A percentile compares a stretch with the other conserved stretches of the same genome.
Evolutionary conservation across 2,113 vertebrate genomes (phyloP).

Genomic region (Paraplagusia blochii): DNA sequence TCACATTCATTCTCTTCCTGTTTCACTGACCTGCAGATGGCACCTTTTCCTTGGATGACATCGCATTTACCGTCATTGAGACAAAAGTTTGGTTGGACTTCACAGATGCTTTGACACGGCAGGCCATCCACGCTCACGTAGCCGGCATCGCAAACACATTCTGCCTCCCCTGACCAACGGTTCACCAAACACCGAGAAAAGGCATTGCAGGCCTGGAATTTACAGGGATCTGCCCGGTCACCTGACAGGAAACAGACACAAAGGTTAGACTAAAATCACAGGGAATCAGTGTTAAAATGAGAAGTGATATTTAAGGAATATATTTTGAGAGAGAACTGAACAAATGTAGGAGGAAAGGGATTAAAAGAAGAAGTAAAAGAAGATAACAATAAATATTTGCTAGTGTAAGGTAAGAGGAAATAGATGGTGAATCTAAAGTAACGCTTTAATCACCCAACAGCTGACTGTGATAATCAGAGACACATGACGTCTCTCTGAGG

Average conservation of each 20-base stretch:
- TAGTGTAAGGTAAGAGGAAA: too few species aligned
- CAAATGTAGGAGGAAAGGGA: too few species aligned
- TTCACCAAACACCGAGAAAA: slow-evolving; percentile 89
- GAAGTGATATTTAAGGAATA: too few species aligned
- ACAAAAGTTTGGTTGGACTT: slow-evolving; percentile 86
- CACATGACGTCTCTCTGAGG: too few species aligned
- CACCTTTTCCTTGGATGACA: slow-evolving; percentile 86
- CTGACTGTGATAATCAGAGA: too few species aligned
- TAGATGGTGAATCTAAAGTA: too few species aligned
- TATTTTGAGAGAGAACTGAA: too few species aligned
- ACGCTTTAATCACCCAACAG: too few species aligned
- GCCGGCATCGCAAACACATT: slow-evolving; percentile 88
- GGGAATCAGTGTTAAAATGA: not conserved
- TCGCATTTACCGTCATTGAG: slow-evolving; percentile 95
- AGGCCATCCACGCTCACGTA: slow-evolving; percentile 87
- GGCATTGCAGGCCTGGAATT: slow-evolving; percentile 94
- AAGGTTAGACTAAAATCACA: not conserved
- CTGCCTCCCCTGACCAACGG: slow-evolving; percentile 85
- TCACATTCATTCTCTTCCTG: not conserved
- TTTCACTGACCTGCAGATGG: slow-evolving; percentile 87
- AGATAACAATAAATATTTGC: too few species aligned
- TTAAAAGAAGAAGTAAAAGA: too few species aligned
- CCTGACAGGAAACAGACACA: slow-evolving; percentile 67
- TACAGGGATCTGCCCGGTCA: slow-evolving; percentile 89
- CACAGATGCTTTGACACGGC: slow-evolving; percentile 91